Evolutionary conservation across 1,140 invertebrate species (phyloP).

Genomic region (Drosophila ambigua): DNA sequence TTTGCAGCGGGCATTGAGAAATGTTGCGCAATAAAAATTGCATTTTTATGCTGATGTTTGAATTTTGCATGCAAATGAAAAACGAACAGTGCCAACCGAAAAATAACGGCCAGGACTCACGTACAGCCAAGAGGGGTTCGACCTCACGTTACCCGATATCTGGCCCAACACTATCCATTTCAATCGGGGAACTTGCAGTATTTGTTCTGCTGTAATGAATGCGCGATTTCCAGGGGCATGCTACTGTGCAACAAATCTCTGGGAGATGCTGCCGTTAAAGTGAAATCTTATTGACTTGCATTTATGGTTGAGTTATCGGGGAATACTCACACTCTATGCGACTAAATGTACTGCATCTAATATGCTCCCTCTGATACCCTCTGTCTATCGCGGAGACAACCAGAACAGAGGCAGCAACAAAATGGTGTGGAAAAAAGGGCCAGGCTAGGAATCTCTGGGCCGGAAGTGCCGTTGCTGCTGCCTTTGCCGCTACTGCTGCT

Average conservation of each 20-base stretch:
- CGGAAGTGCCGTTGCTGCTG: conserved; percentile 61
- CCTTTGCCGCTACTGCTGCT: background rate
- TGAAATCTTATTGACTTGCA: background rate
- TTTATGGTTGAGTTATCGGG: background rate
- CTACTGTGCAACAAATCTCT: background rate
- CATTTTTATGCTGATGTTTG: conserved; percentile 83
- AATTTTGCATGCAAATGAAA: conserved; percentile 81
- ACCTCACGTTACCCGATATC: conserved; percentile 23
- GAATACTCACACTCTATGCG: background rate
- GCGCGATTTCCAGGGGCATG: too few relatives aligned
- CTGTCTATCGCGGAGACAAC: conserved; percentile 21
- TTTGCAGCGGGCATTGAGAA: conserved; percentile 80
- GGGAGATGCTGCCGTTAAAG: background rate
- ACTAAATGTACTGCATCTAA: conserved; percentile 39
- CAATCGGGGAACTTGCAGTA: background rate
- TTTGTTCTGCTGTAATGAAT: background rate
- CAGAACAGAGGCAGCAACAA: conserved; percentile 39
- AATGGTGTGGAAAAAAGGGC: conserved; percentile 47
- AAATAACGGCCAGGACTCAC: conserved; percentile 24
- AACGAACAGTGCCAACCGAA: conserved; percentile 62
- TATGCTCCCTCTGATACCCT: conserved; percentile 37
- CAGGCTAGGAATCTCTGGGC: conserved; percentile 39
- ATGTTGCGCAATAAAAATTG: conserved; percentile 82
- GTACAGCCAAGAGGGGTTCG: background rate
- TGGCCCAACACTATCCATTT: background rate